These are phyloP conservation scores for Galeruca laticollis DNA, from an alignment of 2,888 invertebrate species.

Conservation along the genomic window DNA sequence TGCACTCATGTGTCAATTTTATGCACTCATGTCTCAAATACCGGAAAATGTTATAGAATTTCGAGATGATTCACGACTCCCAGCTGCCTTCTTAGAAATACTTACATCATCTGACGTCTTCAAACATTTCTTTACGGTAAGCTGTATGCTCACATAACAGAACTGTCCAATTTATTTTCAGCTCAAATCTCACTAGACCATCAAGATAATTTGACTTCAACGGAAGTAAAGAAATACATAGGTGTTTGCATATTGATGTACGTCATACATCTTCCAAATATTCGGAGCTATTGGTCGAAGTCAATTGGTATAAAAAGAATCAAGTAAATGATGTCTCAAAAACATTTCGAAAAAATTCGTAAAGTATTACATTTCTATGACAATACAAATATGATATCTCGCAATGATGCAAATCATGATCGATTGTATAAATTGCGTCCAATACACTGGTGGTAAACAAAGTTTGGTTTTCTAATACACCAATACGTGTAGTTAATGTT, in stretches of 20 bases:
- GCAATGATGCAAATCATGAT: conserved; percentile 15
- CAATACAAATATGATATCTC: conserved; percentile 5
- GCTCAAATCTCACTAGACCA: too few species aligned
- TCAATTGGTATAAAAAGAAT: conserved; percentile 7
- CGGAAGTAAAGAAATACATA: conserved; percentile 25
- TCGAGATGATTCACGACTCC: conserved; percentile 14
- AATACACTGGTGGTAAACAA: too few species aligned
- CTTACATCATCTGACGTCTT: conserved; percentile 9
- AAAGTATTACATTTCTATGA: conserved; percentile 19
- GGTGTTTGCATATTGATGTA: conserved; percentile 30
- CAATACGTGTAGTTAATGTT: too few species aligned
- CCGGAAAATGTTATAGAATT: conserved; percentile 11
- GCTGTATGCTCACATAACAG: too few species aligned
- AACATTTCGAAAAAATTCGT: conserved; percentile 13
- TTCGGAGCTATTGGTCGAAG: conserved; percentile 37
- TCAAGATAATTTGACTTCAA: conserved; percentile 17
- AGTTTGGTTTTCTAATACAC: too few species aligned
- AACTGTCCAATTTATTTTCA: too few species aligned
- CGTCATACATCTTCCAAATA: conserved; percentile 29
- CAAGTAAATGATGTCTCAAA: conserved; percentile 8
- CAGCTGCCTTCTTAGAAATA: conserved; percentile 15
- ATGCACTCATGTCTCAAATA: too few species aligned
- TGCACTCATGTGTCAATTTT: too few species aligned
- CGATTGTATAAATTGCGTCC: conserved; percentile 15
- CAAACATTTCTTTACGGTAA: too few species aligned